These are phyloP conservation scores for Enteromius radiatus DNA, from an alignment of 2,797 vertebrate genomes.

Conservation along the genomic window DNA sequence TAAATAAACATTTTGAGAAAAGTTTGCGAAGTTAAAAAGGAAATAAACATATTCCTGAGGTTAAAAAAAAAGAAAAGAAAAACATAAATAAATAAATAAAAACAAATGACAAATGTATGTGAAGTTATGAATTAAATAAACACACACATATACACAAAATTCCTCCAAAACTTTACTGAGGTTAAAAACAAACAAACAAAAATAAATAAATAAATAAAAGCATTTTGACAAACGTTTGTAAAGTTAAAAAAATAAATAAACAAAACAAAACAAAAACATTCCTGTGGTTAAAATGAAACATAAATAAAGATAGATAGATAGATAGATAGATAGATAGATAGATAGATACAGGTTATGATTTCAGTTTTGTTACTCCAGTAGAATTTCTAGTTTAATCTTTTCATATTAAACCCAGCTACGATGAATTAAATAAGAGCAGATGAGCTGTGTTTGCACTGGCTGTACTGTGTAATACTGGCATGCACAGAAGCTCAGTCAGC, in stretches of 20 bases:
- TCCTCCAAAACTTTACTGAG: no score
- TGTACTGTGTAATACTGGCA: slow-evolving; percentile 9
- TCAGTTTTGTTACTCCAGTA: background rate
- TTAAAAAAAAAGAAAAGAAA: no score
- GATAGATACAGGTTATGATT: background rate
- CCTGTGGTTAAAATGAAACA: background rate
- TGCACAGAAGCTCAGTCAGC: slow-evolving; percentile 38
- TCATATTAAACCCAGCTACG: background rate
- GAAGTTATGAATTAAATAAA: no score
- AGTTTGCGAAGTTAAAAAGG: no score
- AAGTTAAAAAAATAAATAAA: no score
- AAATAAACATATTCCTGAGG: no score
- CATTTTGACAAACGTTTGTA: no score
- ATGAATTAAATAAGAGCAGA: background rate
- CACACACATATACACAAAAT: no score
- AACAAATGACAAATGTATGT: no score
- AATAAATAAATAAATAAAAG: background rate
- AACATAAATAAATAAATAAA: no score
- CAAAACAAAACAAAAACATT: background rate
- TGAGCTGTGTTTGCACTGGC: background rate
- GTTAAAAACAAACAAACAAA: no score
- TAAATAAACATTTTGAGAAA: background rate
- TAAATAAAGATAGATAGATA: background rate
- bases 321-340: background rate
- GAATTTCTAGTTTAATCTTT: background rate